Conservation (phyloP, 2,888 invertebrate genomes). For the Leptinotarsa tumamoca region DNA sequence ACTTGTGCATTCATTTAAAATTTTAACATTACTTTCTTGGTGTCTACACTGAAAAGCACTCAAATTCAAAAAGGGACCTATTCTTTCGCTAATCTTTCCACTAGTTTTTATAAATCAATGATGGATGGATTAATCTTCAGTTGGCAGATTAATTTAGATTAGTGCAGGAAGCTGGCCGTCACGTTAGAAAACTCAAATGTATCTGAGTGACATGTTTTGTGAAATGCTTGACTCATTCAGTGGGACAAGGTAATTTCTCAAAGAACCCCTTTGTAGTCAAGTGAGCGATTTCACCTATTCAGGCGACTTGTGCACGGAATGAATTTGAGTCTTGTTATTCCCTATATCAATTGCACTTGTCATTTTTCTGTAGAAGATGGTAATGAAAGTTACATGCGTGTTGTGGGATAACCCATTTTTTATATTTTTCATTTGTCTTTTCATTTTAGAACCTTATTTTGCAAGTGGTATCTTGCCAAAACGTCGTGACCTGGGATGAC, state of each 20-base stretch:
- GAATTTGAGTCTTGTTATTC: not conserved
- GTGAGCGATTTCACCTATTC: conserved; percentile 15
- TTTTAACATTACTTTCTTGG: conserved; percentile 16
- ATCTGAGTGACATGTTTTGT: conserved; percentile 32
- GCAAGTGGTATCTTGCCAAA: too few species aligned
- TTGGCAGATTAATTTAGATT: conserved; percentile 42
- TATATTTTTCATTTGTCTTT: too few species aligned
- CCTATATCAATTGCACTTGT: not conserved
- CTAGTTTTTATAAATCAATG: conserved; percentile 33
- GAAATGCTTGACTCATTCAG: conserved; percentile 13
- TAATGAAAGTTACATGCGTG: not conserved
- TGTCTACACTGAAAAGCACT: conserved; percentile 28
- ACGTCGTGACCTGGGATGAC: too few species aligned
- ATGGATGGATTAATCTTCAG: conserved; percentile 39
- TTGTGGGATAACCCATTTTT: too few species aligned
- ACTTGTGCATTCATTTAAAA: conserved; percentile 29
- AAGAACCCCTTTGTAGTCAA: conserved; percentile 19
- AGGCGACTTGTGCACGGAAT: not conserved
- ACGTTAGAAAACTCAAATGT: conserved; percentile 37
- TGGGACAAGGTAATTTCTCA: conserved; percentile 24
- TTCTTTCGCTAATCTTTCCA: conserved; percentile 27
- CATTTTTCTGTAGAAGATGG: not conserved
- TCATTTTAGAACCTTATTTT: too few species aligned
- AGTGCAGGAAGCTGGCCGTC: conserved; percentile 31
- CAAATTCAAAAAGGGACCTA: conserved; percentile 19